Conservation (phyloP, 1,140 invertebrate genomes). For the Euschistus heros region DNA sequence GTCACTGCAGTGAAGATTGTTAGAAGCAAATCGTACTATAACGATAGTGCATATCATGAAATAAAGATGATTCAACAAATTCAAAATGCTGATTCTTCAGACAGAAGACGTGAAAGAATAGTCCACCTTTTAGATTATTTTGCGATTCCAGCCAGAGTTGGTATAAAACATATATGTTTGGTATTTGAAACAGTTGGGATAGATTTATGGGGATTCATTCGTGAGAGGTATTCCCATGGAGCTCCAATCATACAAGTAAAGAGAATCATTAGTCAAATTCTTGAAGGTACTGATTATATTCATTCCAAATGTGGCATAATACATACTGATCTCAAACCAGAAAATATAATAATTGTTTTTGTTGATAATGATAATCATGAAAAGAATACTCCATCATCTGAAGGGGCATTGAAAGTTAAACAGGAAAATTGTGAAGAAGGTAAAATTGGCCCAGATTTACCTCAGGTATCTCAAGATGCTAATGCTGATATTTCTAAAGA, state of each 20-base stretch:
- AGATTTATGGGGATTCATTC: conserved; percentile 62
- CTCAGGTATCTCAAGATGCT: conserved; percentile 37
- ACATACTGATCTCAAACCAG: conserved; percentile 66
- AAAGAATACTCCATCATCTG: too few relatives aligned
- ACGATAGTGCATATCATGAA: conserved; percentile 62
- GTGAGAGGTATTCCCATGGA: conserved; percentile 57
- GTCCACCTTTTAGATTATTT: conserved; percentile 61
- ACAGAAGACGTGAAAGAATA: conserved; percentile 35
- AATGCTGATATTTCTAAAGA: neutral
- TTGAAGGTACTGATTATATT: conserved; percentile 57
- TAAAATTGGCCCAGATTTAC: conserved; percentile 45
- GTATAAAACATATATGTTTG: conserved; percentile 62
- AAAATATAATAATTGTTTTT: conserved; percentile 58
- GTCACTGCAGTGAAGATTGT: conserved; percentile 65
- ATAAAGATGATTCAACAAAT: conserved; percentile 51
- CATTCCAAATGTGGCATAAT: conserved; percentile 61
- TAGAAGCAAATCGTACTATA: conserved; percentile 61
- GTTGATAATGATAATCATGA: conserved; percentile 46
- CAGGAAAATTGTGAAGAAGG: conserved; percentile 34
- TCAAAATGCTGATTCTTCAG: neutral
- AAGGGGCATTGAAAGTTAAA: conserved; percentile 44
- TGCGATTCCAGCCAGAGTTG: conserved; percentile 49
- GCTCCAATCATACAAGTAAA: conserved; percentile 57
- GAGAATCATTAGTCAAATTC: conserved; percentile 52
- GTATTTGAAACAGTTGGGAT: conserved; percentile 62